phyloP scores from a whole-genome alignment of 2,113 vertebrate species.

The Halcyon senegalensis region DNA sequence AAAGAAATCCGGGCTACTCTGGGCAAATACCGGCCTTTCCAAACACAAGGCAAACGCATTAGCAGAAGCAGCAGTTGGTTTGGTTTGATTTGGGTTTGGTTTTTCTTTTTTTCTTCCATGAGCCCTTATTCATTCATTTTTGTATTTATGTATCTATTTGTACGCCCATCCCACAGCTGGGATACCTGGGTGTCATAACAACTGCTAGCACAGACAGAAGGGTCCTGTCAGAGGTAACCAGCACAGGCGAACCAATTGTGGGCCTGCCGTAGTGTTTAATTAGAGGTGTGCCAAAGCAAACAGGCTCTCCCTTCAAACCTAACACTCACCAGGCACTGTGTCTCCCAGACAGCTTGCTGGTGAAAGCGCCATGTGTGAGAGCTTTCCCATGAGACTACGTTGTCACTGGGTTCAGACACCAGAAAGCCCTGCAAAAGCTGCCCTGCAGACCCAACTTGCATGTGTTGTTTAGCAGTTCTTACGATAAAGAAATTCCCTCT shows the following conservation, averaged over 20 bases:
- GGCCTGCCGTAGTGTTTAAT: neutral
- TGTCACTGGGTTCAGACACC: neutral
- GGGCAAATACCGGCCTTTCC: neutral
- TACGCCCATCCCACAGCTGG: fast-evolving
- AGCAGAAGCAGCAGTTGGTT: neutral
- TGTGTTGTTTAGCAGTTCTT: fast-evolving
- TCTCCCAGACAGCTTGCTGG: neutral
- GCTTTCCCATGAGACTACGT: neutral
- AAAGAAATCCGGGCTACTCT: neutral
- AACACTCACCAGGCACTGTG: neutral
- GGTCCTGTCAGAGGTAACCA: neutral
- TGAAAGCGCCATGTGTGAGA: fast-evolving
- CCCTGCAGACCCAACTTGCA: neutral
- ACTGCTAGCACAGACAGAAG: neutral
- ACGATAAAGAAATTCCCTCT: fast-evolving
- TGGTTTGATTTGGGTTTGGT: too few species aligned
- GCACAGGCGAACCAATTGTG: neutral
- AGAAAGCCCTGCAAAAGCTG: neutral
- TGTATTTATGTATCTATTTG: neutral
- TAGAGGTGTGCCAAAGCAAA: neutral
- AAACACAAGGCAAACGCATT: fast-evolving
- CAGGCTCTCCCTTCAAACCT: neutral
- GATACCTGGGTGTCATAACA: fast-evolving
- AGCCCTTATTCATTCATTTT: fast-evolving
- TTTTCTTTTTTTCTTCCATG: neutral